Percentiles rank a stretch among this genome's conserved stretches.
Evolutionary conservation across 2,113 vertebrate genomes (phyloP).

Genomic region (Phalacrocorax carbo): DNA sequence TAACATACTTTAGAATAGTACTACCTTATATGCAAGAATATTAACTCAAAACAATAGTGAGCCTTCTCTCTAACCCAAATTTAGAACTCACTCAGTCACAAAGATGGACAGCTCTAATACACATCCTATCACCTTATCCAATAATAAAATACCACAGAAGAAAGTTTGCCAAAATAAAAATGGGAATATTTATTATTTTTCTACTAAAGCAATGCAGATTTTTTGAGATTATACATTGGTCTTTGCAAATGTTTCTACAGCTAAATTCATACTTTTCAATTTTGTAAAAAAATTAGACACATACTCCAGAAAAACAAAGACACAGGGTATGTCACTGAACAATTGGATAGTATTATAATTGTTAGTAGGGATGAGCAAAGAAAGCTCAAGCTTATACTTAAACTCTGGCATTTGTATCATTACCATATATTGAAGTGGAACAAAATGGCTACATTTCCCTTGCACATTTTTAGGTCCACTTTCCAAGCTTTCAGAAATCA

Average conservation of each 20-base stretch:
- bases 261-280: constrained; percentile 48
- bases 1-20: not conserved
- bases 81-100: not conserved
- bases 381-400: constrained; percentile 44
- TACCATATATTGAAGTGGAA: constrained; percentile 30
- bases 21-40: not conserved
- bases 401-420: constrained; percentile 29
- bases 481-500: constrained; percentile 37
- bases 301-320: constrained; percentile 64
- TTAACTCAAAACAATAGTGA: not conserved
- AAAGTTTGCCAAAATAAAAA: constrained; percentile 75
- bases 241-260: constrained; percentile 60
- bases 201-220: constrained; percentile 65
- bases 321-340: constrained; percentile 43
- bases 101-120: not conserved
- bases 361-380: constrained; percentile 65
- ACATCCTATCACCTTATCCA: not conserved
- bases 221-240: constrained; percentile 55
- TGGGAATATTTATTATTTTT: constrained; percentile 72
- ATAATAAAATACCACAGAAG: constrained; percentile 60
- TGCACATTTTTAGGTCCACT: constrained; percentile 40
- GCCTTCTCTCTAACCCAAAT: not conserved
- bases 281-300: constrained; percentile 65
- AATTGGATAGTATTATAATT: constrained; percentile 4
- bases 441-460: not conserved